Base-by-base conservation (phyloP, 2,113 vertebrate species). In the Glaucidium brasilianum region DNA sequence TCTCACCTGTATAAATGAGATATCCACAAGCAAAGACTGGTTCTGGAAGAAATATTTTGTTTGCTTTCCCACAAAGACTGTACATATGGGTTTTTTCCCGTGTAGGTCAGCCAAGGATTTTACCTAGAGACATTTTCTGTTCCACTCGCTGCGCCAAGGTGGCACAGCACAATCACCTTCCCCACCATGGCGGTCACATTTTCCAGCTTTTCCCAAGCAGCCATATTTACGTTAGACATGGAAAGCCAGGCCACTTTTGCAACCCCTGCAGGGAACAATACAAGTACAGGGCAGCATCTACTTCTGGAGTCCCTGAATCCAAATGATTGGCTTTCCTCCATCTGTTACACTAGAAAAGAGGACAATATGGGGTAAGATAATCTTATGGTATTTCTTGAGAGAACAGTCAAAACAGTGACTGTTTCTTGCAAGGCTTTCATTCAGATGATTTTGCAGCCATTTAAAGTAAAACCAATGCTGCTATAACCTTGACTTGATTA, bases 101-200 rank as follows among this genome's bases (percentile, higher is more conserved):
- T 15, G 35, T 5, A 6, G 30, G 35, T 41, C 56, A 82, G 35
- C n/a, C 43, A 50, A 66, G 26, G 18, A 43, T 68, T 88, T 66
- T 88, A 53, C 39, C 49, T 21, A 9, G 22, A 35, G 41, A 5
- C 5, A 1, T 76, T 76, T 88, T 88, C 62, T 83, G 23, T 85
- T 79, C 58, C 35, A 8, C 8, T 58, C 59, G 56, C 37, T 74
- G 26, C 0, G 1, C 56, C 8, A 4, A 50, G 58, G 29, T 63
- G 52, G 14, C 50, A 73, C 19, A 8, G 59, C 34, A 60, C 34
- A 73, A 67, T 27, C 15, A 50, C 10, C 0, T 0, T 41, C 34
- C 41, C 43, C 21, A 58, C 7, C 18, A 23, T 43, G 22, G 26
- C 26, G 10, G 20, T 59, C 78, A 68, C 21, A 17, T 47, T 79